A percentile compares a stretch with the other conserved stretches of the same genome.
These are phyloP conservation scores for Noctuana brunneofusca DNA, from an alignment of 2,888 invertebrate genomes.

Conservation along the genomic window DNA sequence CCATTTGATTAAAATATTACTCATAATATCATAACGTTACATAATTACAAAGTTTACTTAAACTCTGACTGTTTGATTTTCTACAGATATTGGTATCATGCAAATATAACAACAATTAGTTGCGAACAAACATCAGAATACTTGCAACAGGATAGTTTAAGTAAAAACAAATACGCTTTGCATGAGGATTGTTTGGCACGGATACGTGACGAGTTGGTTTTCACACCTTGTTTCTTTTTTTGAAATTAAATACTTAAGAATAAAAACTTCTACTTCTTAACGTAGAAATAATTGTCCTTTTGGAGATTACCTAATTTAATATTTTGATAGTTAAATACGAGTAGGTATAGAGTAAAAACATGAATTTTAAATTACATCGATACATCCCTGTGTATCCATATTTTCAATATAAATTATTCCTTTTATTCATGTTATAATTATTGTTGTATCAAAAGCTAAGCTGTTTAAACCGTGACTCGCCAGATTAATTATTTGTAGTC, in stretches of 20 bases:
- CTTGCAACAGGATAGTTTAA: constrained; percentile 43
- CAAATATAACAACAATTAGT: constrained; percentile 33
- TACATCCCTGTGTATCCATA: no score
- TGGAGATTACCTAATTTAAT: no score
- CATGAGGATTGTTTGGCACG: constrained; percentile 14
- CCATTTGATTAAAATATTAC: no score
- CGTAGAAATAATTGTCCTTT: no score
- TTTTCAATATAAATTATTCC: no score
- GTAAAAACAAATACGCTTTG: constrained; percentile 39
- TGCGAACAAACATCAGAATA: constrained; percentile 23
- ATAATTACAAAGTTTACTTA: background rate
- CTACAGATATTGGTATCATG: constrained; percentile 27
- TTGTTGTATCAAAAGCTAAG: background rate
- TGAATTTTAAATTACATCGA: no score
- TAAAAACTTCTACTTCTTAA: background rate
- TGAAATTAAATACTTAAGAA: background rate
- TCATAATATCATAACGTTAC: background rate
- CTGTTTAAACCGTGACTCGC: background rate
- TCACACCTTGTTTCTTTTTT: constrained; percentile 35
- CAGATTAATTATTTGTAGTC: constrained; percentile 9
- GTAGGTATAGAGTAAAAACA: no score
- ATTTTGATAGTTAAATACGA: no score
- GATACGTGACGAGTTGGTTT: constrained; percentile 37
- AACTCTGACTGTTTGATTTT: constrained; percentile 14
- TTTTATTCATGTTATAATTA: no score